Evolutionary conservation across 2,113 vertebrate genomes (phyloP).

Genomic region (Etia nguti): DNA sequence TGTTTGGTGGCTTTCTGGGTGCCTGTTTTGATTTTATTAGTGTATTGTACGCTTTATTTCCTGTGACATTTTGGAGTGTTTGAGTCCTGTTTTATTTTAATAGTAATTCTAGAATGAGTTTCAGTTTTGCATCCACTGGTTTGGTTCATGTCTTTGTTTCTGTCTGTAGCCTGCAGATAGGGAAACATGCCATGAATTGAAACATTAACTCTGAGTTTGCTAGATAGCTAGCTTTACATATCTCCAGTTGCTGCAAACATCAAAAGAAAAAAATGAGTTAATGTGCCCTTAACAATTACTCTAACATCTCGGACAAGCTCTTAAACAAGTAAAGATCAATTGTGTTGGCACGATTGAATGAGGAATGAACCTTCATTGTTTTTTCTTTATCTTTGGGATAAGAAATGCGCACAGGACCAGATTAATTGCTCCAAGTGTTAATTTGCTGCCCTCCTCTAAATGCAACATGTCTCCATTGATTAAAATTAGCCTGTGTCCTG

Average conservation of each 20-base stretch:
- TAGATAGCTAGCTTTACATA: background rate
- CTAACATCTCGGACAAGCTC: background rate
- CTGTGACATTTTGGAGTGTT: background rate
- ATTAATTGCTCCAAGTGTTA: constrained; percentile 60
- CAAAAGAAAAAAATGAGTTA: background rate
- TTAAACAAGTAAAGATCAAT: background rate
- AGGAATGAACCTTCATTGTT: constrained; percentile 9
- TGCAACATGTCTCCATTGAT: constrained; percentile 55
- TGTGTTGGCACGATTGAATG: background rate
- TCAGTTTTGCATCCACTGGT: background rate
- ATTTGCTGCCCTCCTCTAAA: constrained; percentile 33
- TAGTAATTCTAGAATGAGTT: background rate
- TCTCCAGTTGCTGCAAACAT: background rate
- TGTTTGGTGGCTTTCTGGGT: background rate
- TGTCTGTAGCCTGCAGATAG: background rate
- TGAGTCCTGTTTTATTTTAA: background rate
- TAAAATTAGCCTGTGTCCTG: constrained; percentile 46
- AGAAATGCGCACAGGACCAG: constrained; percentile 10
- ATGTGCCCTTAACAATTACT: background rate
- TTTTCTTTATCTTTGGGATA: background rate
- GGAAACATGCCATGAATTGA: background rate
- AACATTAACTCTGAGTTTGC: background rate
- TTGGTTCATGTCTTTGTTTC: background rate
- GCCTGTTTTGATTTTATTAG: background rate
- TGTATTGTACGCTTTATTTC: background rate